Conservation (phyloP, 2,888 invertebrate genomes). For the Zhuqinia jingwanae region DNA sequence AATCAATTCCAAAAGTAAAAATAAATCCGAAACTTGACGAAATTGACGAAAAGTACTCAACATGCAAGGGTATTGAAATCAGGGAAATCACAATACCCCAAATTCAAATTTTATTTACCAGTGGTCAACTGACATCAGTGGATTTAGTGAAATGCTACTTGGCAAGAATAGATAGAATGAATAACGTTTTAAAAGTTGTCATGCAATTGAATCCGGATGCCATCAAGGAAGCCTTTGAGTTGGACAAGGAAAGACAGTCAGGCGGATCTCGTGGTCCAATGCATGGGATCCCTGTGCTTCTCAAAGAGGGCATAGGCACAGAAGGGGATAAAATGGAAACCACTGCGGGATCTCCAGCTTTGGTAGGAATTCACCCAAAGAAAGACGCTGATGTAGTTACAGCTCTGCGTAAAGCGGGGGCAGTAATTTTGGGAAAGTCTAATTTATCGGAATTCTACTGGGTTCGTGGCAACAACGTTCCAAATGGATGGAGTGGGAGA, state of each 20-base stretch:
- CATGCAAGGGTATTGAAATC: conserved; percentile 68
- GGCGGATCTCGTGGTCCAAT: conserved; percentile 17
- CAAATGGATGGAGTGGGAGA: conserved; percentile 72
- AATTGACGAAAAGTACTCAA: conserved; percentile 41
- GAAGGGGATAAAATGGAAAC: conserved; percentile 65
- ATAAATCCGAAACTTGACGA: not conserved
- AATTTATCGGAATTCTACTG: conserved; percentile 68
- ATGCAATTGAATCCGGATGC: conserved; percentile 71
- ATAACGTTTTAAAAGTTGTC: conserved; percentile 60
- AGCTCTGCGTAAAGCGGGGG: conserved; percentile 67
- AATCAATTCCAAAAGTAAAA: not conserved
- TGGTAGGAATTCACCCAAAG: conserved; percentile 62
- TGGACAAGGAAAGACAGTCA: conserved; percentile 53
- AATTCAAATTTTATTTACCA: conserved; percentile 53
- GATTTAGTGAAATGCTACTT: conserved; percentile 69
- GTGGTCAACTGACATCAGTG: conserved; percentile 50
- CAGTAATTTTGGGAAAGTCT: conserved; percentile 72
- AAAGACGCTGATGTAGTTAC: conserved; percentile 69
- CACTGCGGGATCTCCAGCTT: conserved; percentile 70
- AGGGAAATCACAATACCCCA: conserved; percentile 71
- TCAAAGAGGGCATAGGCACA: conserved; percentile 72
- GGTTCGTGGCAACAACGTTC: conserved; percentile 68
- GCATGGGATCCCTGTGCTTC: conserved; percentile 72
- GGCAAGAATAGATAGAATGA: conserved; percentile 63
- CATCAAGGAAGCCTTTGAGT: conserved; percentile 36